Conservation (phyloP, 2,888 invertebrate genomes). For the Machimus rusticus region DNA sequence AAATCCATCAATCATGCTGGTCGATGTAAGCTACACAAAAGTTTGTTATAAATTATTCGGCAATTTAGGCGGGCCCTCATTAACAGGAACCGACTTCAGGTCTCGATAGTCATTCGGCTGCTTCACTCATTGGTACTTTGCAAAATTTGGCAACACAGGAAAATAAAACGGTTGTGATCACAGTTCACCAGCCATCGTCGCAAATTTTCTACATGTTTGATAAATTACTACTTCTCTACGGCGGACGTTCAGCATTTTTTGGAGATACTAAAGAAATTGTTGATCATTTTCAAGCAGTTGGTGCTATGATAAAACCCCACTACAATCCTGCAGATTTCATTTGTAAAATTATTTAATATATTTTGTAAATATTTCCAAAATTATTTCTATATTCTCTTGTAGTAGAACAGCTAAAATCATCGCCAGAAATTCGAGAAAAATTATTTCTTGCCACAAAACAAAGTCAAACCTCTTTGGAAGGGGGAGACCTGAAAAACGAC, state of each 20-base stretch:
- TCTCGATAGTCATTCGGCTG: conserved; percentile 81
- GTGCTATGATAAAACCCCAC: conserved; percentile 75
- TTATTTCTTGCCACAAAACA: conserved; percentile 73
- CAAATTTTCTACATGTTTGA: conserved; percentile 86
- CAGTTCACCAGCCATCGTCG: conserved; percentile 84
- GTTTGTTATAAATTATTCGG: background rate
- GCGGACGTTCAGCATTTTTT: conserved; percentile 79
- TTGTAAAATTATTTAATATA: conserved; percentile 63
- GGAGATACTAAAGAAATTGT: conserved; percentile 76
- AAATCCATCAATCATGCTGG: conserved; percentile 78
- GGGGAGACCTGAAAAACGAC: conserved; percentile 62
- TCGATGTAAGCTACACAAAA: conserved; percentile 70
- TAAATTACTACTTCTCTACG: conserved; percentile 73
- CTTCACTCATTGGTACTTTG: conserved; percentile 75
- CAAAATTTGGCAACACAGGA: conserved; percentile 78
- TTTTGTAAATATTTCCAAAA: background rate
- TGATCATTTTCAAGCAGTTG: conserved; percentile 75
- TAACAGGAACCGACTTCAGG: conserved; percentile 82
- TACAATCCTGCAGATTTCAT: conserved; percentile 88
- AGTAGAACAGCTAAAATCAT: conserved; percentile 81
- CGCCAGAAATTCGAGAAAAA: conserved; percentile 71
- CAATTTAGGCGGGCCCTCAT: background rate
- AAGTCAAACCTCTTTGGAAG: conserved; percentile 58
- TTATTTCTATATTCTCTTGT: conserved; percentile 52
- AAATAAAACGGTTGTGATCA: conserved; percentile 80